Evolutionary conservation across 2,797 vertebrate genomes (phyloP), one percentile per base, ranked within the genome.

Genomic region (Alectoris magna): DNA sequence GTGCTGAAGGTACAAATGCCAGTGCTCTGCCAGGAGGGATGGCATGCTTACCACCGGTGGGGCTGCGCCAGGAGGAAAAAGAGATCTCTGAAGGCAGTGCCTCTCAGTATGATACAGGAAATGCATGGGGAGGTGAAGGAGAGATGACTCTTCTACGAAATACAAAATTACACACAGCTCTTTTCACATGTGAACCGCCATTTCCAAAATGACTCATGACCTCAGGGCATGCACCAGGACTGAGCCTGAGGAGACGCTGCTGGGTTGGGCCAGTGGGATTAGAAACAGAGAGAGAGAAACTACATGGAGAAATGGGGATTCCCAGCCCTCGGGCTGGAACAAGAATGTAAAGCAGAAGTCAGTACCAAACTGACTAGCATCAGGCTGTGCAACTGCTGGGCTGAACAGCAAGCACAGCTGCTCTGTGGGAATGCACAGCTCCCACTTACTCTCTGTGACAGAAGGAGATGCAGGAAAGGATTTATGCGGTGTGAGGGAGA

Each of bases 141-240:
- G 90, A 79, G 84, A 84, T 83, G 68, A 87, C 43, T 90, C n/a
- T 85, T 87, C 53, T 83, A 34, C 6, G 51, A 95, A 94, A 87
- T 76, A 63, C 0, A 7, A 79, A 90, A 93, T 90, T 41, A 80
- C 82, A 67, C 69, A 6, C 27, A 44, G 76, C 51, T 94, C 55
- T 84, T 93, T 95, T 91, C 93, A 73, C 51, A 70, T 85, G 79
- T 74, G 93, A 91, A 92, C 78, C 7, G 3, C 87, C 67, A 70
- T 56, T 56, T 91, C 84, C 73, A 62, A 70, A 91, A 77, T 94
- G 92, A 96, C 79, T 94, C 94, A 93, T 11, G 67, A 59, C 36
- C 59, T 75, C 2, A 1, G 59, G 78, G 38, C 81, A 51, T 3
- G 46, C 70, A 87, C 63, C 13, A 43, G 64, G 78, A 39, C 56